Conservation (phyloP, 2,797 vertebrate genomes). For the Labroides dimidiatus region DNA sequence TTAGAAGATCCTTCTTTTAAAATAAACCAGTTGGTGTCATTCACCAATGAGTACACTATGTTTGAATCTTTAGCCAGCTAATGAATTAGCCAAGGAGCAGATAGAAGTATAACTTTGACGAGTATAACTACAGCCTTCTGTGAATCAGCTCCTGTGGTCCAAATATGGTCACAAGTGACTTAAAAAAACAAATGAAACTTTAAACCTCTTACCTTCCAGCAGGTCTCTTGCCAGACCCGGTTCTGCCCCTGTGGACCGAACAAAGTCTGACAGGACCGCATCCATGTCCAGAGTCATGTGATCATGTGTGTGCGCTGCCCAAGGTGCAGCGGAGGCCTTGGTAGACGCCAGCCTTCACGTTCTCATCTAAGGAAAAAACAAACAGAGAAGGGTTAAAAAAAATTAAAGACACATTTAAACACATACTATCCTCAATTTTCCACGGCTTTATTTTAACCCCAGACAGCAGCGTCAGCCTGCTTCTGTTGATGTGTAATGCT, state of each 20-base stretch:
- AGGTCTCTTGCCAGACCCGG: conserved; percentile 99
- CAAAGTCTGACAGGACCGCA: conserved; percentile 99
- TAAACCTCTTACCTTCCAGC: conserved; percentile 97
- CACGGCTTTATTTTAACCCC: not conserved
- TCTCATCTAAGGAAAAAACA: conserved; percentile 88
- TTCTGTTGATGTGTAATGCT: conserved; percentile 48
- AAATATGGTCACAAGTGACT: not conserved
- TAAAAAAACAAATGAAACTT: too few species aligned
- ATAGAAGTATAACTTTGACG: too few species aligned
- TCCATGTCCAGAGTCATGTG: conserved; percentile 99
- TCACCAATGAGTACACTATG: too few species aligned
- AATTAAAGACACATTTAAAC: conserved; percentile 15
- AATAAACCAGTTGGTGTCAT: too few species aligned
- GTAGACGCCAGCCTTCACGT: conserved; percentile 89
- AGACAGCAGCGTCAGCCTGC: conserved; percentile 34
- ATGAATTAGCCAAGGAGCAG: not conserved
- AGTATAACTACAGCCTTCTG: too few species aligned
- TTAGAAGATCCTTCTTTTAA: too few species aligned
- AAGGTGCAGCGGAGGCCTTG: conserved; percentile 90
- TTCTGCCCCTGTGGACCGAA: conserved; percentile 99
- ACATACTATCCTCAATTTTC: not conserved
- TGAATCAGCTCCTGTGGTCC: not conserved
- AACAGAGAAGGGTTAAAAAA: conserved; percentile 21
- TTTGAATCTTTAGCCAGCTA: not conserved
- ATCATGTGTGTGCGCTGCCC: conserved; percentile 94